Percentiles rank a stretch among this genome's conserved stretches.
phyloP scores from a whole-genome alignment of 2,113 vertebrate genomes.

The Labeo catla region DNA sequence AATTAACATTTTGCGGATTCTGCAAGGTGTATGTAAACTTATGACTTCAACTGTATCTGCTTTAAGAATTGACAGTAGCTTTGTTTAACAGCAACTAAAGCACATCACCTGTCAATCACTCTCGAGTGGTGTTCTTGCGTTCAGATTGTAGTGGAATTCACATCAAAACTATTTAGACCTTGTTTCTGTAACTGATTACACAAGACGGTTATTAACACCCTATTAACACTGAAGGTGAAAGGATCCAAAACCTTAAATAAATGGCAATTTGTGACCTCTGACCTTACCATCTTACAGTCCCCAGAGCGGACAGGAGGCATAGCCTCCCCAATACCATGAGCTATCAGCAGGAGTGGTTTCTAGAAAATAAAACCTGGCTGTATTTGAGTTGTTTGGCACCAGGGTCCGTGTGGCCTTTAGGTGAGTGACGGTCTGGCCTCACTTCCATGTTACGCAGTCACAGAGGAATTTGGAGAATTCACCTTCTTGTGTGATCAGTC shows the following conservation, averaged over 20 bases:
- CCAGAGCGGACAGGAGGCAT: slow-evolving; percentile 65
- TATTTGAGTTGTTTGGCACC: slow-evolving; percentile 78
- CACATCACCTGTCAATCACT: not conserved
- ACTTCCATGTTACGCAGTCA: slow-evolving; percentile 51
- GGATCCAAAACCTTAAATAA: not conserved
- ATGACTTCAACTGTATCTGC: too few relatives aligned
- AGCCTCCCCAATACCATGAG: slow-evolving; percentile 72
- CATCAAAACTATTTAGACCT: not conserved
- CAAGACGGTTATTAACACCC: slow-evolving; percentile 36
- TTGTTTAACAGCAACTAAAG: not conserved
- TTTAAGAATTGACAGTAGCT: not conserved
- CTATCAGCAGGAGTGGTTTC: slow-evolving; percentile 77
- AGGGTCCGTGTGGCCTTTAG: slow-evolving; percentile 68
- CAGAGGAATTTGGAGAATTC: slow-evolving; percentile 31
- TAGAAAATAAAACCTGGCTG: slow-evolving; percentile 77
- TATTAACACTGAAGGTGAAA: not conserved
- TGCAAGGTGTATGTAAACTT: too few relatives aligned
- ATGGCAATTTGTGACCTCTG: slow-evolving; percentile 32
- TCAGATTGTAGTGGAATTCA: not conserved
- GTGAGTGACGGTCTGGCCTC: slow-evolving; percentile 69
- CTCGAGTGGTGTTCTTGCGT: not conserved
- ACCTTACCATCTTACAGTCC: slow-evolving; percentile 57
- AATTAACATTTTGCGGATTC: too few relatives aligned
- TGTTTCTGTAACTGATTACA: slow-evolving; percentile 56
- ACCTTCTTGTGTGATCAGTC: slow-evolving; percentile 52